Percentiles rank a stretch among this genome's conserved stretches.
These are phyloP conservation scores for Chaenogobius annularis DNA, from an alignment of 2,113 vertebrate species.

Conservation along the genomic window DNA sequence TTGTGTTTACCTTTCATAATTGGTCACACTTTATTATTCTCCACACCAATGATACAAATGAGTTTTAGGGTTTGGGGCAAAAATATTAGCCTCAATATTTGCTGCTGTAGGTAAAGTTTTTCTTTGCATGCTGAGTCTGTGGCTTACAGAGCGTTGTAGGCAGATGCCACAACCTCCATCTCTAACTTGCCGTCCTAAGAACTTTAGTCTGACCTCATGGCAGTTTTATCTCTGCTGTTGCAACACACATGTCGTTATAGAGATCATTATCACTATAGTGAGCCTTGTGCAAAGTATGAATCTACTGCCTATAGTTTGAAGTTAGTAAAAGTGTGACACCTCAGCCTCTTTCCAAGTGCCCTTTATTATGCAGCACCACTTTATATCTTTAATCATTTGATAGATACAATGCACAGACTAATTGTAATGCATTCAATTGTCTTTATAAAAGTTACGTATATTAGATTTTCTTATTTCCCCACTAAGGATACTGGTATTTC, in stretches of 20 bases:
- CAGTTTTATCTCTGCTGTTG: constrained; percentile 43
- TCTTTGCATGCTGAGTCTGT: neutral
- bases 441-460: too few relatives aligned
- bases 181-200: constrained; percentile 17
- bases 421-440: neutral
- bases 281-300: neutral
- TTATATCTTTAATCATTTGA: neutral
- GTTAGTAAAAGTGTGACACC: neutral
- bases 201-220: constrained; percentile 39
- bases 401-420: neutral
- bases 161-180: neutral
- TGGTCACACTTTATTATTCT: too few relatives aligned
- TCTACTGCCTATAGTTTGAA: neutral
- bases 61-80: too few relatives aligned
- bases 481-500: constrained; percentile 16
- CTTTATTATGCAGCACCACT: neutral
- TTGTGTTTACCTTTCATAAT: too few relatives aligned
- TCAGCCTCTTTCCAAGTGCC: neutral
- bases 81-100: neutral
- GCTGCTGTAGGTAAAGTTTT: neutral
- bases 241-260: constrained; percentile 5
- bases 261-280: constrained; percentile 5
- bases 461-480: constrained; percentile 15
- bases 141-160: neutral
- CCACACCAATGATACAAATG: too few relatives aligned